Percentiles rank a stretch among this genome's conserved stretches.
phyloP scores from a whole-genome alignment of 1,140 invertebrate genomes.

The Phthorimaea operculella region DNA sequence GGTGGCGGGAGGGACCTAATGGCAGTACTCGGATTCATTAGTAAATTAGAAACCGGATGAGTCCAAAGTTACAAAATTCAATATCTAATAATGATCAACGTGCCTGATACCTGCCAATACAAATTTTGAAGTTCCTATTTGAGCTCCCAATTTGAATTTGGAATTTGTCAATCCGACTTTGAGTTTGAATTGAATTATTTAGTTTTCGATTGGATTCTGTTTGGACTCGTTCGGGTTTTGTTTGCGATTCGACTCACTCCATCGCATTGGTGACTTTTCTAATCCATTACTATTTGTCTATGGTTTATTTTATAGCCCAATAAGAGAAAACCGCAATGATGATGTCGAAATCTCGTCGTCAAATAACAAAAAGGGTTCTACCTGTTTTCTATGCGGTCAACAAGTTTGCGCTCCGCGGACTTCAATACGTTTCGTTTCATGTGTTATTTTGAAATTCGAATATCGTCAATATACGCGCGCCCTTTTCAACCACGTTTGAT shows the following conservation, averaged over 20 bases:
- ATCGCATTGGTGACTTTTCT: no score
- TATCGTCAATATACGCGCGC: slow-evolving; percentile 15
- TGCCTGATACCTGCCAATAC: slow-evolving; percentile 57
- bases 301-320: no score
- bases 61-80: slow-evolving; percentile 69
- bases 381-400: background rate
- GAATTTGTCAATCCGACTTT: slow-evolving; percentile 58
- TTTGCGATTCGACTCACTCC: slow-evolving; percentile 37
- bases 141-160: slow-evolving; percentile 44
- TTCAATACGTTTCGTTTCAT: slow-evolving; percentile 34
- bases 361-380: background rate
- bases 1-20: slow-evolving; percentile 44
- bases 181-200: slow-evolving; percentile 61
- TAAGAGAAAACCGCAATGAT: no score
- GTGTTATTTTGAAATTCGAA: slow-evolving; percentile 18
- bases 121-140: slow-evolving; percentile 24
- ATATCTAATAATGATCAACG: slow-evolving; percentile 68
- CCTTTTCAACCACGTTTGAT: background rate
- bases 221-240: slow-evolving; percentile 38
- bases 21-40: slow-evolving; percentile 66
- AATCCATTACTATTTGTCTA: no score
- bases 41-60: slow-evolving; percentile 69
- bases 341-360: no score
- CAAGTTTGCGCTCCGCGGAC: slow-evolving; percentile 30
- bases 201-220: slow-evolving; percentile 58